These are phyloP conservation scores for Speoplatyrhinus poulsoni DNA, from an alignment of 2,113 vertebrate species.

Conservation along the genomic window DNA sequence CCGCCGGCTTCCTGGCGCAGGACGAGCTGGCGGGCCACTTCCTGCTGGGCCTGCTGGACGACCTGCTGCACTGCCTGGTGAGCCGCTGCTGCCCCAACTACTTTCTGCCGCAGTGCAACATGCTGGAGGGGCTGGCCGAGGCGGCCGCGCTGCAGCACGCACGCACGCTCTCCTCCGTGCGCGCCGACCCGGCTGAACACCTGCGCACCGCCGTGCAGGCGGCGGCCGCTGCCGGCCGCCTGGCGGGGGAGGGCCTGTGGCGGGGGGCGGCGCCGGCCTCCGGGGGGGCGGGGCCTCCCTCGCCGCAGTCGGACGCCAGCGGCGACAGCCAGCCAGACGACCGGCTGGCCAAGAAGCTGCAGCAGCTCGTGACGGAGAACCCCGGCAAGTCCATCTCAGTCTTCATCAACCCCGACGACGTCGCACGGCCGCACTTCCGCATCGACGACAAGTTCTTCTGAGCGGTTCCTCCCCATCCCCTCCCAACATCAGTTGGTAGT, in stretches of 20 bases:
- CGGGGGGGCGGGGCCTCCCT: conserved; percentile 79
- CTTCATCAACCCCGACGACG: conserved; percentile 97
- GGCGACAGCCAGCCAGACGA: conserved; percentile 86
- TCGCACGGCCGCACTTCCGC: conserved; percentile 95
- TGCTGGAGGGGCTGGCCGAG: conserved; percentile 94
- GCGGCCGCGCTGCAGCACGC: conserved; percentile 89
- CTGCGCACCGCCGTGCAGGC: conserved; percentile 93
- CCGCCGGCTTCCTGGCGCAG: conserved; percentile 86
- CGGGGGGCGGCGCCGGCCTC: conserved; percentile 58
- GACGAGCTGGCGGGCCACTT: conserved; percentile 93
- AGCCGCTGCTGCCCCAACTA: conserved; percentile 98
- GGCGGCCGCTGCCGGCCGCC: conserved; percentile 88
- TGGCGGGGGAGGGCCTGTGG: conserved; percentile 87
- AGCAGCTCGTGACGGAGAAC: conserved; percentile 97
- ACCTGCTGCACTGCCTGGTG: conserved; percentile 94
- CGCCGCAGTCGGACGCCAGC: conserved; percentile 86
- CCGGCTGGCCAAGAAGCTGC: conserved; percentile 94
- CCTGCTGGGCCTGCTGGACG: conserved; percentile 93
- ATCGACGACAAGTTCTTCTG: conserved; percentile 99
- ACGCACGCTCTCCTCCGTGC: conserved; percentile 89
- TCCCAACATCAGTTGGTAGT: conserved; percentile 6
- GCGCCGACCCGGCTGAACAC: conserved; percentile 91
- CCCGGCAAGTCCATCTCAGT: conserved; percentile 97
- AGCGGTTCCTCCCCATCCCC: conserved; percentile 59
- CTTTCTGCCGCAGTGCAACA: conserved; percentile 98